phyloP scores from a whole-genome alignment of 2,113 vertebrate genomes.

The Stercorarius parasiticus region DNA sequence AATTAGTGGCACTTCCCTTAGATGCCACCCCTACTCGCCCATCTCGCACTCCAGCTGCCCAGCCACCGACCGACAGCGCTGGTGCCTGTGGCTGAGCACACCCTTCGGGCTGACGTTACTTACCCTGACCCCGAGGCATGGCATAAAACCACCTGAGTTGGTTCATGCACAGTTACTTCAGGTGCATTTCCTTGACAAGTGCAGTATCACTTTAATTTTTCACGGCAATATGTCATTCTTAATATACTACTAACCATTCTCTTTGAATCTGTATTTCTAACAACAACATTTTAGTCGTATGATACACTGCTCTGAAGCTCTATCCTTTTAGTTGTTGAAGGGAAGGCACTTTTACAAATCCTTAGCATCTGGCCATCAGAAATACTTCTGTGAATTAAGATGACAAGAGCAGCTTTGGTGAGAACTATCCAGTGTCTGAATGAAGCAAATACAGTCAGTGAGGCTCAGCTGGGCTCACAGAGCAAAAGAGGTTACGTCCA shows the following conservation, averaged over 20 bases:
- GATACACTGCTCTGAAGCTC: not conserved
- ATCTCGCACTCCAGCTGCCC: not conserved
- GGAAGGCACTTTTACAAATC: not conserved
- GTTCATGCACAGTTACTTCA: not conserved
- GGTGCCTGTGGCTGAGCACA: not conserved
- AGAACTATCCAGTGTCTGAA: not conserved
- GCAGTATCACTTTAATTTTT: not conserved
- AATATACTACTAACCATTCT: not conserved
- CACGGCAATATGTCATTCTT: not conserved
- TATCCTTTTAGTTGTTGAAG: not conserved
- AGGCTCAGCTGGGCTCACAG: not conserved
- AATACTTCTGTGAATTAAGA: not conserved
- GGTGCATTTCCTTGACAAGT: not conserved
- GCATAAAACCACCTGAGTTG: not conserved
- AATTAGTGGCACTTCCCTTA: not conserved
- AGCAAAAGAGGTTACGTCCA: not conserved
- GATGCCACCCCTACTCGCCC: too few relatives aligned
- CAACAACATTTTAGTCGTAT: not conserved
- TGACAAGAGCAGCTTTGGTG: not conserved
- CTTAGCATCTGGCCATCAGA: constrained; percentile 11
- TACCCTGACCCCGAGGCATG: too few relatives aligned
- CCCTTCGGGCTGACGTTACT: not conserved
- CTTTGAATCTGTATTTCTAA: not conserved
- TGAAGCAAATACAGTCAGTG: not conserved
- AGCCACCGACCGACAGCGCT: accelerated